Percentiles rank a stretch among this genome's conserved stretches.
These are phyloP conservation scores for Drosophila ezoana DNA, from an alignment of 2,888 invertebrate genomes.

Conservation along the genomic window DNA sequence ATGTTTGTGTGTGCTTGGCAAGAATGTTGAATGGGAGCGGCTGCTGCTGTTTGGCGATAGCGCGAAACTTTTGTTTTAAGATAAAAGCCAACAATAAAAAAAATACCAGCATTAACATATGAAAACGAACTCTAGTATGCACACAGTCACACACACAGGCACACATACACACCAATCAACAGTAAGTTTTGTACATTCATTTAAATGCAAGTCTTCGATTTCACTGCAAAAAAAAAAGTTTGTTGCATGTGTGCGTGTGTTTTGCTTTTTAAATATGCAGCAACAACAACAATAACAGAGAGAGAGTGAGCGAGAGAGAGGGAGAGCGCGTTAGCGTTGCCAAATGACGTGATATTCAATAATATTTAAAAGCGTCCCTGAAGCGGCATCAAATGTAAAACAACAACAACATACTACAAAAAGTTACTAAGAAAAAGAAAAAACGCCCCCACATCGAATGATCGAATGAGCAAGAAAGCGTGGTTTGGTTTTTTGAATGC, in stretches of 20 bases:
- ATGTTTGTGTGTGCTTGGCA: conserved; percentile 41
- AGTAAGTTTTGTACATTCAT: conserved; percentile 46
- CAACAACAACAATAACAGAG: conserved; percentile 36
- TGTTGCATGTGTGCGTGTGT: conserved; percentile 20
- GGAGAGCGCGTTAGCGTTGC: conserved; percentile 37
- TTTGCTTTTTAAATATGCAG: conserved; percentile 55
- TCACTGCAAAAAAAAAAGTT: conserved; percentile 51
- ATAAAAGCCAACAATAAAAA: conserved; percentile 48
- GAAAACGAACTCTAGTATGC: conserved; percentile 37
- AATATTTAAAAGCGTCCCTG: conserved; percentile 55
- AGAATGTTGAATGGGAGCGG: conserved; percentile 69
- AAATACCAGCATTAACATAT: conserved; percentile 59
- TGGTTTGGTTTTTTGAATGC: conserved; percentile 2
- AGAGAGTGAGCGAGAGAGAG: conserved; percentile 13
- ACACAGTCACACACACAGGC: conserved; percentile 8
- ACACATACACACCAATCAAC: conserved; percentile 29
- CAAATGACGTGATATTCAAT: conserved; percentile 66
- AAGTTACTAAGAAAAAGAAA: conserved; percentile 24
- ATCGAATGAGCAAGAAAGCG: background rate
- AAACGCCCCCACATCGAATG: conserved; percentile 46
- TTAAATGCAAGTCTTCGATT: conserved; percentile 65
- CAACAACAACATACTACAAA: conserved; percentile 37
- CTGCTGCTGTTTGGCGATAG: conserved; percentile 72
- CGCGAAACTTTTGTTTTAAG: conserved; percentile 70
- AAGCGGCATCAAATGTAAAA: conserved; percentile 28